Conservation (phyloP, 2,113 vertebrate genomes). For the Litocranius walleri region DNA sequence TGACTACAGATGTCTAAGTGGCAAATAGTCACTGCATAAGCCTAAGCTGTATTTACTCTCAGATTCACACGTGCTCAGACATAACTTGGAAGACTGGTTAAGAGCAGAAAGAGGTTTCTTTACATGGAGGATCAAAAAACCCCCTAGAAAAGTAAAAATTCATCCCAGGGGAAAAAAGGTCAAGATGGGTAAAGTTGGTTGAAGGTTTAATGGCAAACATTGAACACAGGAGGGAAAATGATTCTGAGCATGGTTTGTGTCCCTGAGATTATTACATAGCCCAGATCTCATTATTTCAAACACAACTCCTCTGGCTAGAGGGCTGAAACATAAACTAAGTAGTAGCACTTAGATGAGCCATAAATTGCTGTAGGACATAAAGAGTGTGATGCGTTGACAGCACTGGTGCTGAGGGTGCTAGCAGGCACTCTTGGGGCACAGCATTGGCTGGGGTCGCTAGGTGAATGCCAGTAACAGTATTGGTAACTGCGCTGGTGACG, state of each 20-base stretch:
- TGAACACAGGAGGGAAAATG: not conserved
- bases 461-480: not conserved
- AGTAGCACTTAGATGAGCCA: not conserved
- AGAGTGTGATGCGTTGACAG: not conserved
- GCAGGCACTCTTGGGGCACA: not conserved
- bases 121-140: not conserved
- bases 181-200: not conserved
- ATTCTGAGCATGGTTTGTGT: not conserved
- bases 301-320: not conserved
- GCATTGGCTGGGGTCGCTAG: not conserved
- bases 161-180: not conserved
- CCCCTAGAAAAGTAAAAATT: constrained; percentile 47
- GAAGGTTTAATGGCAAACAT: constrained; percentile 2
- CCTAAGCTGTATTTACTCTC: not conserved
- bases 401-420: not conserved
- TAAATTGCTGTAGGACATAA: not conserved
- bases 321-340: not conserved
- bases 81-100: constrained; percentile 29
- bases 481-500: not conserved
- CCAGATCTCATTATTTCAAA: not conserved
- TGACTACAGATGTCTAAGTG: not conserved
- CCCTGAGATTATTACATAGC: not conserved
- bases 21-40: not conserved
- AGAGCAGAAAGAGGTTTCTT: not conserved
- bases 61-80: not conserved